A percentile compares a stretch with the other conserved stretches of the same genome.
These are phyloP conservation scores for Craniophora ligustri DNA, from an alignment of 2,888 invertebrate genomes.

Conservation along the genomic window DNA sequence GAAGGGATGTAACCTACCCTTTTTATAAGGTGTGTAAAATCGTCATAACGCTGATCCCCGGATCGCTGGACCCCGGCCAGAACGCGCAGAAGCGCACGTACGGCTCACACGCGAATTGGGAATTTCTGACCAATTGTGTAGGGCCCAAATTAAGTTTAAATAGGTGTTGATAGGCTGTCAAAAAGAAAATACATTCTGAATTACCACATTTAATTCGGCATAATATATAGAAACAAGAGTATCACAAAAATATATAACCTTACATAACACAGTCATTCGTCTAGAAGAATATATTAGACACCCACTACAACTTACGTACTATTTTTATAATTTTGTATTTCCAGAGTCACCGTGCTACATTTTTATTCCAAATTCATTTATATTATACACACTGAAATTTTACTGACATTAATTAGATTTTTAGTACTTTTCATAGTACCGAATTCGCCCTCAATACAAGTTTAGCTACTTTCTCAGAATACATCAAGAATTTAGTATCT, in stretches of 20 bases:
- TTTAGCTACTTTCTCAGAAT: no score
- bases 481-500: no score
- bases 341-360: not conserved
- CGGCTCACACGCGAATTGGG: no score
- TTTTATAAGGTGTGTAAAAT: no score
- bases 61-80: no score
- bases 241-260: conserved; percentile 52
- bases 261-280: conserved; percentile 47
- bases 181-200: not conserved
- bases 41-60: no score
- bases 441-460: not conserved
- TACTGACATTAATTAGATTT: not conserved
- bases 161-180: not conserved
- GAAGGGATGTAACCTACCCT: no score
- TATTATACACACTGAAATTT: conserved; percentile 12
- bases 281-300: conserved; percentile 43
- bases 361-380: conserved; percentile 1
- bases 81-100: no score
- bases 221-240: conserved; percentile 42
- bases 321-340: conserved; percentile 12
- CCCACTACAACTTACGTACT: conserved; percentile 27
- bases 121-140: no score
- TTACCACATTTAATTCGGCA: conserved; percentile 46
- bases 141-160: no score
- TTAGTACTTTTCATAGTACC: not conserved